Conservation (phyloP, 2,797 vertebrate genomes). For the Aulostomus chinensis region DNA sequence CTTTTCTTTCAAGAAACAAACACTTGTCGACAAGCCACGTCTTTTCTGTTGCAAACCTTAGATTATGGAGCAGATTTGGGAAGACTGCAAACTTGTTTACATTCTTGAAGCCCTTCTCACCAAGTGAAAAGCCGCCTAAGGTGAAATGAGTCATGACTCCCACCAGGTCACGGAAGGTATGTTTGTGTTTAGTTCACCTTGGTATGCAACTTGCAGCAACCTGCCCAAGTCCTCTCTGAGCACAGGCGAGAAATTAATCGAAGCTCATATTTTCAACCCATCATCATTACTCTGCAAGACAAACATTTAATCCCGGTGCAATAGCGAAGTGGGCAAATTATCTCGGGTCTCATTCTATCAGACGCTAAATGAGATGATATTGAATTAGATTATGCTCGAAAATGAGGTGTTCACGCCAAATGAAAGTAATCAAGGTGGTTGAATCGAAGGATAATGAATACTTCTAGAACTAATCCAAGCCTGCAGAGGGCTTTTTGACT, state of each 20-base stretch:
- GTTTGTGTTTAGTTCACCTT: conserved; percentile 26
- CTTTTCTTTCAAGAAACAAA: conserved; percentile 51
- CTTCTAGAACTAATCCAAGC: conserved; percentile 55
- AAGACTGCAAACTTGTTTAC: conserved; percentile 70
- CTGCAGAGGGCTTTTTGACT: conserved; percentile 50
- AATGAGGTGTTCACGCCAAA: conserved; percentile 76
- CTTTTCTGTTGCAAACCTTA: conserved; percentile 45
- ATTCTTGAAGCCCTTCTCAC: conserved; percentile 68
- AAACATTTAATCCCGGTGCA: conserved; percentile 69
- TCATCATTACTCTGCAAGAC: conserved; percentile 69
- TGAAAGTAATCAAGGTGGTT: conserved; percentile 74
- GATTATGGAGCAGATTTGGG: conserved; percentile 67
- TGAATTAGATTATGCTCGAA: conserved; percentile 76
- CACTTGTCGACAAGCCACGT: conserved; percentile 51
- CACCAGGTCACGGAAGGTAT: conserved; percentile 54
- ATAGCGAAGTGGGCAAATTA: conserved; percentile 56
- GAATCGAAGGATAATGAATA: conserved; percentile 72
- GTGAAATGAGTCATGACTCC: conserved; percentile 64
- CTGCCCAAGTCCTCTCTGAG: conserved; percentile 20
- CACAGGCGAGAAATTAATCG: conserved; percentile 49
- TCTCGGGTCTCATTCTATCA: conserved; percentile 65
- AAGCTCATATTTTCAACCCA: conserved; percentile 54
- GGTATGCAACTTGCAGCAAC: conserved; percentile 64
- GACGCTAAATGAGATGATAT: conserved; percentile 74
- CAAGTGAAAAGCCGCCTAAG: conserved; percentile 63